Conservation (phyloP, 2,113 vertebrate genomes). For the Odobenus rosmarus region DNA sequence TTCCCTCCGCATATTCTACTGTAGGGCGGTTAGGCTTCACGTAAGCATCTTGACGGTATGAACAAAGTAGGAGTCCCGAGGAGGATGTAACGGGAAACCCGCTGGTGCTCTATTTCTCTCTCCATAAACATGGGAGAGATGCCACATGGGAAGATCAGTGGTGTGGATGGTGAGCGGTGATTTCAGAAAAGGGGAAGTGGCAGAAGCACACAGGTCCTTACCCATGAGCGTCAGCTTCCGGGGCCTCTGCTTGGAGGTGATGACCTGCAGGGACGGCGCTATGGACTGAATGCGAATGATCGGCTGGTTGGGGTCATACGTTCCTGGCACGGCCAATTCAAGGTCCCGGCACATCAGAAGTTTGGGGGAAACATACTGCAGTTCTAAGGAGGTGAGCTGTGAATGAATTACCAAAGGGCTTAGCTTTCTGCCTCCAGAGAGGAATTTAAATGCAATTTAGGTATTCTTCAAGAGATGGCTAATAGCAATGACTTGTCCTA, state of each 20-base stretch:
- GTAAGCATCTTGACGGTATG: rapidly evolving
- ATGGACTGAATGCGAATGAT: slow-evolving; percentile 99
- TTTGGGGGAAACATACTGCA: slow-evolving; percentile 98
- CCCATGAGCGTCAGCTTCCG: slow-evolving; percentile 98
- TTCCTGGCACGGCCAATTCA: slow-evolving; percentile 96
- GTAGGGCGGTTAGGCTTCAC: rapidly evolving
- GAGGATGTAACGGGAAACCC: neutral
- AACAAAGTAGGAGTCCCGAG: neutral
- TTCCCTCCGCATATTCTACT: neutral
- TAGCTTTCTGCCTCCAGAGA: neutral
- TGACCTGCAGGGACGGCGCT: slow-evolving; percentile 96
- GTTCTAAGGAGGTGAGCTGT: slow-evolving; percentile 97
- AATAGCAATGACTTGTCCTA: neutral
- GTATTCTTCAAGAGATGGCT: neutral
- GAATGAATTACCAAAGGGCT: slow-evolving; percentile 46
- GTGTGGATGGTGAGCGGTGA: neutral
- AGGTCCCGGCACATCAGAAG: slow-evolving; percentile 98
- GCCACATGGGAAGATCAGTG: neutral
- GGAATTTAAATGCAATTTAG: neutral
- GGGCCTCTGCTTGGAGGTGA: slow-evolving; percentile 98
- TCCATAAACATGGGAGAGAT: neutral
- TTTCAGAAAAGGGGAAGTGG: neutral
- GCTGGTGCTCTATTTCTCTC: neutral
- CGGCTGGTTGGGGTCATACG: slow-evolving; percentile 97
- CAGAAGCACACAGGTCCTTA: slow-evolving; percentile 80